Conservation (phyloP, 2,113 vertebrate species). For the Zosterops pallidus region DNA sequence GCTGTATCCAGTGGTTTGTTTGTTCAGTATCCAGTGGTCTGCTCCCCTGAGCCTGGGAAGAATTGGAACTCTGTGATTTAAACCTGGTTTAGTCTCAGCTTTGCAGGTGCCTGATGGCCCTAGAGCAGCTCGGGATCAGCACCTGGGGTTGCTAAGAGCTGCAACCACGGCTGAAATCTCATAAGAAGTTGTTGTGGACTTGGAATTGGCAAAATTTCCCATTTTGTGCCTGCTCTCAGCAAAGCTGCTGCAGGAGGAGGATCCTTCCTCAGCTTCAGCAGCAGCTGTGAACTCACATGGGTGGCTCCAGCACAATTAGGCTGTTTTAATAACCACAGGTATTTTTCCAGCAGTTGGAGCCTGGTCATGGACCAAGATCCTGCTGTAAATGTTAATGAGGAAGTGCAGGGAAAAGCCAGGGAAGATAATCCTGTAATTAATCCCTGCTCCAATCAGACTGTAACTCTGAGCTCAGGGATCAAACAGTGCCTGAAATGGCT, state of each 20-base stretch:
- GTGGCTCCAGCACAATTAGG: background rate
- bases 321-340: background rate
- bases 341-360: background rate
- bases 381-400: background rate
- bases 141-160: background rate
- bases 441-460: background rate
- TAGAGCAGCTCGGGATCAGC: background rate
- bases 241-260: background rate
- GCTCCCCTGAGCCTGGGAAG: background rate
- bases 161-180: fast-evolving
- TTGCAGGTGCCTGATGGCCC: background rate
- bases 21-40: background rate
- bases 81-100: background rate
- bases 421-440: background rate
- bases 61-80: background rate
- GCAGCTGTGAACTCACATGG: background rate
- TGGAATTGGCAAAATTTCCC: background rate
- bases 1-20: background rate
- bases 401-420: background rate
- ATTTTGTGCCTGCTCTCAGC: background rate
- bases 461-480: background rate
- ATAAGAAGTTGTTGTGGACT: background rate
- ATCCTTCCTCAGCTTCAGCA: background rate
- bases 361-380: background rate
- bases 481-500: background rate